Conservation (phyloP, 2,113 vertebrate genomes). For the Psammodynastes pulverulentus region DNA sequence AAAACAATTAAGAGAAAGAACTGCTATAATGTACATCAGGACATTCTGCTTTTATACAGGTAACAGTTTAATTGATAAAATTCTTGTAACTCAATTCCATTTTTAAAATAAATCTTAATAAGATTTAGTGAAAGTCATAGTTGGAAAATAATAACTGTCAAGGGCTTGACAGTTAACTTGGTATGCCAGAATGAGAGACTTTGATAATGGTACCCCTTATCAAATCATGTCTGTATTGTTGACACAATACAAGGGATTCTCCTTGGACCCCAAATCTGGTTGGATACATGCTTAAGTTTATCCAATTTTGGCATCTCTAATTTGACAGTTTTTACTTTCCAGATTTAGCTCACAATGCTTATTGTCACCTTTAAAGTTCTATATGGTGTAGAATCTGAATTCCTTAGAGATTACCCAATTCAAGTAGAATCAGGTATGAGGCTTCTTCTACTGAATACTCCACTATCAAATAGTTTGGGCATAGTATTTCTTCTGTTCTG, state of each 20-base stretch:
- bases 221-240: no score
- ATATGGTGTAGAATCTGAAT: neutral
- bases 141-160: no score
- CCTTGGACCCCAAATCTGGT: no score
- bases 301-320: no score
- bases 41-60: neutral
- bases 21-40: neutral
- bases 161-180: no score
- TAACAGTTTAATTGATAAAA: neutral
- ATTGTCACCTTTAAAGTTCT: neutral
- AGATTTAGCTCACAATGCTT: no score
- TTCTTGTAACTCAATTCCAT: neutral
- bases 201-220: no score
- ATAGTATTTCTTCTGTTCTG: neutral
- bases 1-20: neutral
- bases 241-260: no score
- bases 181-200: no score
- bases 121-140: neutral
- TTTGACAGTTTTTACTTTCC: no score
- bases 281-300: no score
- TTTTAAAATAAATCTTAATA: neutral
- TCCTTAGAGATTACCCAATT: neutral
- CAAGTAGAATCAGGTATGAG: neutral
- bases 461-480: neutral
- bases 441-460: neutral